These are phyloP conservation scores for Suricata suricatta DNA, from an alignment of 2,113 vertebrate species.

Conservation along the genomic window DNA sequence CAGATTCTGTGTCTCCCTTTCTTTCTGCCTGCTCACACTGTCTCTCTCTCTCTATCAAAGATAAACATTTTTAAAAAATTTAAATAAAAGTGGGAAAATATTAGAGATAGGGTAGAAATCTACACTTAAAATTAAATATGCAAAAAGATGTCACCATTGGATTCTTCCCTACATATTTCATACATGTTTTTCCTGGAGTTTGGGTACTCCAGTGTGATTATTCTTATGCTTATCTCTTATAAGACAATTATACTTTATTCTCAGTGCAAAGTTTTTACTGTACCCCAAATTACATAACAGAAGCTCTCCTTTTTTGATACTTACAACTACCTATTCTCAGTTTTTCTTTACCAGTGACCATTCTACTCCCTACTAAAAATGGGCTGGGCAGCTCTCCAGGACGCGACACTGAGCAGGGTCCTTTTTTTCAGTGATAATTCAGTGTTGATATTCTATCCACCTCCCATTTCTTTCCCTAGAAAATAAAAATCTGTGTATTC, in stretches of 20 bases:
- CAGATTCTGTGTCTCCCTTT: too few relatives aligned
- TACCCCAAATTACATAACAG: not conserved
- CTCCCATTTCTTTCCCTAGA: not conserved
- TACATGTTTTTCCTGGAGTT: not conserved
- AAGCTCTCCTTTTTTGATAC: not conserved
- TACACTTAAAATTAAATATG: not conserved
- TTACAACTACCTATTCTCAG: not conserved
- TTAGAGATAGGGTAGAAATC: not conserved
- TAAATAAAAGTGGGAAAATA: not conserved
- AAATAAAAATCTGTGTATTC: not conserved
- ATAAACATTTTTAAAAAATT: too few relatives aligned
- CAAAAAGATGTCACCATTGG: not conserved
- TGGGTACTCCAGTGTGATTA: not conserved
- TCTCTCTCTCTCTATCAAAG: too few relatives aligned
- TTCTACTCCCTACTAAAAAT: not conserved
- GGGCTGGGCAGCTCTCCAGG: not conserved
- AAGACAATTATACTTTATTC: not conserved
- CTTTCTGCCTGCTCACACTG: too few relatives aligned
- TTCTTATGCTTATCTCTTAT: not conserved
- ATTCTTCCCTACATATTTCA: not conserved
- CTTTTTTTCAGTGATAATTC: not conserved
- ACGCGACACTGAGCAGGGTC: not conserved
- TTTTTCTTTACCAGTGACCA: not conserved
- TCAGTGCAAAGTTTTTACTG: not conserved
- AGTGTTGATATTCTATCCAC: not conserved